phyloP scores from a whole-genome alignment of 37 sponge, comb jelly and placozoan genomes.

The Spongia lamella region DNA sequence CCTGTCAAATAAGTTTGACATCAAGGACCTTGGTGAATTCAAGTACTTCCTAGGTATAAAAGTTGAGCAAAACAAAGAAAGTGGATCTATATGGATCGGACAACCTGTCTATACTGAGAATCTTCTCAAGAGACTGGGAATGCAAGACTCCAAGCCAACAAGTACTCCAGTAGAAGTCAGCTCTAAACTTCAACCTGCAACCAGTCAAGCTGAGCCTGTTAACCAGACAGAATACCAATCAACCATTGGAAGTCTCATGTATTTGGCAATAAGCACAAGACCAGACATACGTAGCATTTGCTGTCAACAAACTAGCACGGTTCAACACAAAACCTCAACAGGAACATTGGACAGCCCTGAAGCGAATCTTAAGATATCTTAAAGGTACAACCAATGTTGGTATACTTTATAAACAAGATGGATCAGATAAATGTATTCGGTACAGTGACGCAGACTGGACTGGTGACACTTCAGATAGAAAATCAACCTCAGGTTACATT shows the following conservation, averaged over 20 bases:
- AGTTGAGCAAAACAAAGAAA: conserved; percentile 20
- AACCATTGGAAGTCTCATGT: conserved; percentile 17
- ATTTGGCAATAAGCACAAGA: conserved; percentile 10
- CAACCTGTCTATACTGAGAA: conserved; percentile 44
- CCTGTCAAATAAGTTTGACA: conserved; percentile 13
- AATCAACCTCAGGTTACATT: background rate
- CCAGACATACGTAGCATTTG: conserved; percentile 25
- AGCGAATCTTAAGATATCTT: conserved; percentile 49
- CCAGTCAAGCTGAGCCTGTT: conserved; percentile 1
- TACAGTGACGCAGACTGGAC: too few species aligned
- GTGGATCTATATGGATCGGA: conserved; percentile 30
- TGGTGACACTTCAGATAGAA: too few species aligned
- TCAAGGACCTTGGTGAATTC: conserved; percentile 35
- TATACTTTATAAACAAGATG: conserved; percentile 19
- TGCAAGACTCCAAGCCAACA: conserved; percentile 25
- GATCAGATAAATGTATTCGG: too few species aligned
- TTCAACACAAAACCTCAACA: conserved; percentile 39
- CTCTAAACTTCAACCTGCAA: conserved; percentile 9
- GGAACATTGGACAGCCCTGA: conserved; percentile 43
- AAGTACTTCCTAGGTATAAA: conserved; percentile 40
- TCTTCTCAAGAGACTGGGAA: conserved; percentile 30
- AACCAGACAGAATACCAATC: conserved; percentile 28
- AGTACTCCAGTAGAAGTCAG: conserved; percentile 18
- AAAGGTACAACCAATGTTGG: conserved; percentile 27
- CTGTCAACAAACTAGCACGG: conserved; percentile 1